Evolutionary conservation across 1,140 invertebrate species (phyloP), one percentile per base, ranked within the genome.

Genomic region (Oncopodura yosiiana): DNA sequence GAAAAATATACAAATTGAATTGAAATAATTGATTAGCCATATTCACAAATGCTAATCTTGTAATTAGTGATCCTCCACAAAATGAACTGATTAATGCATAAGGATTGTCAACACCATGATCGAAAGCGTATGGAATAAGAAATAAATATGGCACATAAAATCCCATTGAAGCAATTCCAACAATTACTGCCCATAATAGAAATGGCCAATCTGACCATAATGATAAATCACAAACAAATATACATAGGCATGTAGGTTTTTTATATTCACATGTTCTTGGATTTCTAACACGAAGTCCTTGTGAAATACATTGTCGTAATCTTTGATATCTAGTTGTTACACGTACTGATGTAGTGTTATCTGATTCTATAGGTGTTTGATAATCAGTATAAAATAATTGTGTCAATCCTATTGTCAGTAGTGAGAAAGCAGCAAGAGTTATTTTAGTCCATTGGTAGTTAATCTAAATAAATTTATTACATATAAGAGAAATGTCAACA

Each of bases 111-210:
- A 26, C 6, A 3, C 26, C 42, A 3, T 39, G 34, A 8, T 21
- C 37, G 30, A 37, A 37, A 12, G 45, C 50, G 30, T 44, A 53
- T 4, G 29, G 34, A 11, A 49, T 30, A 5, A 61, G 24, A 18
- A 56, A 53, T n/a, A 57, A 16, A 46, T 57, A 61, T 3, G 59
- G 54, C 2, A 61, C 39, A 18, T 30, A 37, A 24, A 56, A 32
- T 4, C 43, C 34, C 14, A 57, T 29, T 32, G 46, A 29, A n/a
- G 30, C 51, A 9, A 56, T 34, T 23, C 39, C 41, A 12, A 32
- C 34, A 5, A 56, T 14, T 5, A 24, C 1, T 5, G 44, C 51
- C 59, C 59, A 61, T 4, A 61, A 29, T 1, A 57, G 14, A 39
- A 61, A 61, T 11, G 54, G 44, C 18, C 16, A 30, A 43, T 61